Conservation (phyloP, 2,888 invertebrate species). For the Dolichopus griseipennis region DNA sequence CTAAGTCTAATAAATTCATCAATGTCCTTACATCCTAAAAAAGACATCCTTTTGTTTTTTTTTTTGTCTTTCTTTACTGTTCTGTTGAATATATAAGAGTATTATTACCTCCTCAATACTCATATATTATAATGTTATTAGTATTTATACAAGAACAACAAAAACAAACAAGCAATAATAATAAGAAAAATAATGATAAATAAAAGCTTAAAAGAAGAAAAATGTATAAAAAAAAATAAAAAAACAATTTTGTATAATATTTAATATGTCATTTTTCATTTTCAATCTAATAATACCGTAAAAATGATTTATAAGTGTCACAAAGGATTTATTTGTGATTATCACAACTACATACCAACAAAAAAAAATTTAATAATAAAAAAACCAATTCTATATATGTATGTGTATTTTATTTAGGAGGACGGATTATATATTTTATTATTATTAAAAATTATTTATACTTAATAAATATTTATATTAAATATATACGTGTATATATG, state of each 20-base stretch:
- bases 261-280: constrained; percentile 6
- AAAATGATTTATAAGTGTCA: constrained; percentile 6
- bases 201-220: too few relatives aligned
- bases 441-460: too few relatives aligned
- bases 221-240: too few relatives aligned
- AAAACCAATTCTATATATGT: not conserved
- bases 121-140: not conserved
- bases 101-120: not conserved
- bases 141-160: too few relatives aligned
- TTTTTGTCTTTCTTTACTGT: not conserved
- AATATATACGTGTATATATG: too few relatives aligned
- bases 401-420: too few relatives aligned
- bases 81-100: not conserved
- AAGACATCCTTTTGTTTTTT: too few relatives aligned
- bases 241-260: not conserved
- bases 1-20: constrained; percentile 3
- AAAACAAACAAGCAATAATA: too few relatives aligned
- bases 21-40: not conserved
- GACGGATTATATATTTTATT: too few relatives aligned
- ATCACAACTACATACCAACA: not conserved
- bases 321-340: not conserved
- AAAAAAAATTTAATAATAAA: not conserved
- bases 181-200: too few relatives aligned
- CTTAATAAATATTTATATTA: too few relatives aligned
- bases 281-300: not conserved